A percentile compares a stretch with the other conserved stretches of the same genome.
Evolutionary conservation across 2,888 invertebrate species (phyloP).

Genomic region (Agrochola macilenta): DNA sequence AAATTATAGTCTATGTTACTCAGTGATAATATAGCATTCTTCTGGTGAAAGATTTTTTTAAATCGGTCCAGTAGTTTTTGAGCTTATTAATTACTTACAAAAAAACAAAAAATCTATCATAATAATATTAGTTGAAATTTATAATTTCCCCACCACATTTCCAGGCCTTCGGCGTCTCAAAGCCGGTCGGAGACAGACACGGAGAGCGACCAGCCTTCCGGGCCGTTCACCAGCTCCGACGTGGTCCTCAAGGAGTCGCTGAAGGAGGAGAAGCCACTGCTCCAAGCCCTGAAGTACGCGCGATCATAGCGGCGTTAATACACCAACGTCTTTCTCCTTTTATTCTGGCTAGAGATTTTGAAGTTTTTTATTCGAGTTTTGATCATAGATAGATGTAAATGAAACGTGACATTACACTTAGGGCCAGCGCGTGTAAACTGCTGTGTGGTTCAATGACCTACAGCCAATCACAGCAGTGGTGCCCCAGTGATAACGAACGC

Average conservation of each 20-base stretch:
- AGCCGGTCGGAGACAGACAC: conserved; percentile 74
- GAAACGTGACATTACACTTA: neutral
- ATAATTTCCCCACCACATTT: neutral
- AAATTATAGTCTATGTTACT: no score
- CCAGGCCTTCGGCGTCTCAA: conserved; percentile 53
- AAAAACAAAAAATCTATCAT: no score
- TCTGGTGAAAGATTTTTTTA: no score
- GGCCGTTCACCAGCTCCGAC: conserved; percentile 75
- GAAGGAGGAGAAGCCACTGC: conserved; percentile 84
- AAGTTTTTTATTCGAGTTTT: conserved; percentile 7
- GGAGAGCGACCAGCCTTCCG: conserved; percentile 63
- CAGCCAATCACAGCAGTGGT: neutral
- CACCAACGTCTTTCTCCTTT: neutral
- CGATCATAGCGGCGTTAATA: conserved; percentile 76
- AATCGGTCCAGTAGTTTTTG: neutral
- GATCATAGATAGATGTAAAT: neutral
- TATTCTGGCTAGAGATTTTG: conserved; percentile 31
- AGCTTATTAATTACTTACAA: neutral
- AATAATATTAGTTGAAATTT: neutral
- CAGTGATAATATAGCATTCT: no score
- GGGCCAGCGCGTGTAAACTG: neutral
- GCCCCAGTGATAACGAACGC: no score
- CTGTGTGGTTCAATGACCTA: neutral
- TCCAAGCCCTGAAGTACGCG: conserved; percentile 84
- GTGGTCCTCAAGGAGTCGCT: conserved; percentile 83